Evolutionary conservation across 2,888 invertebrate genomes (phyloP), one percentile per base, ranked within the genome.

Genomic region (Venusia cambrica): DNA sequence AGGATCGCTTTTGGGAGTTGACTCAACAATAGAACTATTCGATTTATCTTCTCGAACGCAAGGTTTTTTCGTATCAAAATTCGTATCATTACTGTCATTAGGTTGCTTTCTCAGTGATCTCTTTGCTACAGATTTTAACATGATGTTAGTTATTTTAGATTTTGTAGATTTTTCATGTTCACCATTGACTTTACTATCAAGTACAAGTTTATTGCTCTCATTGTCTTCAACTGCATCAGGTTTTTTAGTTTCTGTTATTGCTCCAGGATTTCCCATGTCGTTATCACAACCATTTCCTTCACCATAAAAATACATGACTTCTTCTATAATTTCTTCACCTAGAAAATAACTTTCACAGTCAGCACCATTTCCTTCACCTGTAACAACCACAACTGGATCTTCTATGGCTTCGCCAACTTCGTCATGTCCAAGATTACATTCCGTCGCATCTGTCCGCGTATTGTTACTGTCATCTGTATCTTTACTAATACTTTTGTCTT

Each of bases 311-410:
- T 88, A 90, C 79, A 93, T 85, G 0, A 92, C 79, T 1, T 91
- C 89, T 73, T 95, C 96, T 58, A 91, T 91, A 32, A 95, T 92
- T 49, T 89, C 90, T 59, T 94, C 94, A 11, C 93, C 91, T 36
- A 78, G 57, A 54, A 74, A 81, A 39, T 64, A 80, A 37, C 87
- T 88, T 44, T 92, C 89, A 61, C 91, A 92, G 18, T 91, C 91
- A 15, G 87, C 89, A 0, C 93, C 93, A 38, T 88, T 89, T 2
- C 93, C 93, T 55, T 91, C 90, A 1, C 93, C 94, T 25, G 89
- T 89, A 0, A 94, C 88, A 54, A 91, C 69, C 87, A 94, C 88
- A 2, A 92, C 75, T 8, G 93, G 93, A 61, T 94, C 94, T 71
- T 93, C 92, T 54, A 94, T 92, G 27, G 90, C 89, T 57, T 92